phyloP scores from a whole-genome alignment of 2,888 invertebrate genomes.

The Orchesellides sinensis region DNA sequence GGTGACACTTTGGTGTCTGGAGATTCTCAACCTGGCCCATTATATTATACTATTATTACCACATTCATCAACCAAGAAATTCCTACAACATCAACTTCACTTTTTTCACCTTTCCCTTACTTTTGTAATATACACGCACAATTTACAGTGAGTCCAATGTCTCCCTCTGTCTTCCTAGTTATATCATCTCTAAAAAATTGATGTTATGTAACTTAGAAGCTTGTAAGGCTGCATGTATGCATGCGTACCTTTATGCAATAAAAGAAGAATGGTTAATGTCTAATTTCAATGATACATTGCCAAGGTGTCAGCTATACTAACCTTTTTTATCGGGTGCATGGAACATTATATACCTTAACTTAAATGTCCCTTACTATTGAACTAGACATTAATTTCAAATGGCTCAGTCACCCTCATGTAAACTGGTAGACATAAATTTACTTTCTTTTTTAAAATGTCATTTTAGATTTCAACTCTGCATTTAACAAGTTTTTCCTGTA shows the following conservation, averaged over 20 bases:
- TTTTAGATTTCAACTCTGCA: slow-evolving; percentile 1
- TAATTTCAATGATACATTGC: slow-evolving; percentile 63
- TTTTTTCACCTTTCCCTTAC: neutral
- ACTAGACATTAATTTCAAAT: too few species aligned
- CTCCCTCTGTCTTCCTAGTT: too few species aligned
- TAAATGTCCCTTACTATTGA: too few species aligned
- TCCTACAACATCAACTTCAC: neutral
- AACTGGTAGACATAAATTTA: neutral
- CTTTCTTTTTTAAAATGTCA: neutral
- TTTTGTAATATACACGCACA: neutral
- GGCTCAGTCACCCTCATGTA: neutral
- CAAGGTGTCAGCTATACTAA: slow-evolving; percentile 18
- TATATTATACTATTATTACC: slow-evolving; percentile 39
- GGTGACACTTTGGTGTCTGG: slow-evolving; percentile 60
- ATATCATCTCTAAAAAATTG: neutral
- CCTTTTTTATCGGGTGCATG: neutral
- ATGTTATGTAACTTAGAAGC: slow-evolving; percentile 22
- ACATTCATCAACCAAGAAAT: slow-evolving; percentile 38
- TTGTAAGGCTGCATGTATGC: neutral
- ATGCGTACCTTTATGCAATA: slow-evolving; percentile 25
- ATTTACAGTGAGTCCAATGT: too few species aligned
- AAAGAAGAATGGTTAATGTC: slow-evolving; percentile 53
- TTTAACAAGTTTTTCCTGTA: slow-evolving; percentile 1
- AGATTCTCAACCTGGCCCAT: slow-evolving; percentile 54
- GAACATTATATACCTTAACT: too few species aligned